Conservation (phyloP, 2,888 invertebrate genomes). For the Oscheius sp. region DNA sequence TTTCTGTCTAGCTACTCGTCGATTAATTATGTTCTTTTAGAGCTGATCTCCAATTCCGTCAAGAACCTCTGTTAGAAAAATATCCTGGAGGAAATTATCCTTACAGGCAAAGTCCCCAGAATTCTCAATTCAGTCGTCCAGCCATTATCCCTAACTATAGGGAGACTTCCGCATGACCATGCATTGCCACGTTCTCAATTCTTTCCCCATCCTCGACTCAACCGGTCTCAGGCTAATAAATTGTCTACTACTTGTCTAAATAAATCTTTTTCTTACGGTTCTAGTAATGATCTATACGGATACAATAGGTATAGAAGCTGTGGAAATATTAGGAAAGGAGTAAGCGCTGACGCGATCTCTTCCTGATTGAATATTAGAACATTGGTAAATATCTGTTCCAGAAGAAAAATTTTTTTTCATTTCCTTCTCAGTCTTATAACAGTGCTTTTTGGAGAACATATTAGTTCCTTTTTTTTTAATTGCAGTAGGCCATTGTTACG, state of each 20-base stretch:
- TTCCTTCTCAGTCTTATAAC: too few species aligned
- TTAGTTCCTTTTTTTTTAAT: constrained; percentile 9
- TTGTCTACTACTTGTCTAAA: constrained; percentile 7
- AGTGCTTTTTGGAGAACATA: too few species aligned
- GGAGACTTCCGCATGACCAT: constrained; percentile 55
- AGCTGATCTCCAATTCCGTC: constrained; percentile 46
- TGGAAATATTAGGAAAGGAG: too few species aligned
- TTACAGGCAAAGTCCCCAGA: constrained; percentile 48
- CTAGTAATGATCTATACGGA: too few species aligned
- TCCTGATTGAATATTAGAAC: too few species aligned
- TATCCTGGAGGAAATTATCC: constrained; percentile 33
- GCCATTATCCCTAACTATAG: constrained; percentile 49
- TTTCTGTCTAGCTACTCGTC: constrained; percentile 8
- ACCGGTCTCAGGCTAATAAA: constrained; percentile 32
- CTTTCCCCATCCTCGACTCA: constrained; percentile 28
- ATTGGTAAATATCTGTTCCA: too few species aligned
- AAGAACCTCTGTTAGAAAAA: constrained; percentile 55
- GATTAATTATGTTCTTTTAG: constrained; percentile 35
- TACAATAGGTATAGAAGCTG: too few species aligned
- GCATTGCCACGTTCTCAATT: constrained; percentile 18
- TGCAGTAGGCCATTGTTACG: neutral
- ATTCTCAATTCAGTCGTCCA: constrained; percentile 12
- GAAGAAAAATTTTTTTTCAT: too few species aligned
- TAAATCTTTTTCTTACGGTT: neutral
- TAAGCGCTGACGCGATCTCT: too few species aligned